A percentile compares a stretch with the other conserved stretches of the same genome.
Conservation (phyloP, 2,797 vertebrate species). For the Mustela erminea region DNA sequence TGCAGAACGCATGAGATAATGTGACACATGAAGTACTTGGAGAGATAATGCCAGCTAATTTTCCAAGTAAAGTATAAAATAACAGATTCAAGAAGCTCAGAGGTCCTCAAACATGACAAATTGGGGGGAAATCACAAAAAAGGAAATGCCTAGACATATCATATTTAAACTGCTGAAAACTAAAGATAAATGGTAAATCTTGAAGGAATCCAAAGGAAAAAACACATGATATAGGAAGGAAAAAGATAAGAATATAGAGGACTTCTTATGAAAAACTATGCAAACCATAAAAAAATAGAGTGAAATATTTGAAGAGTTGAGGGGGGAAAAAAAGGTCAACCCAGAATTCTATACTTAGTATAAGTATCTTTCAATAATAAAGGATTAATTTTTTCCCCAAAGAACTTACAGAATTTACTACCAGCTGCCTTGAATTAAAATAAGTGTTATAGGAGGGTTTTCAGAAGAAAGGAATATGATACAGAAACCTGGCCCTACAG, state of each 20-base stretch:
- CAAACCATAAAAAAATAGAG: neutral
- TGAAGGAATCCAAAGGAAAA: neutral
- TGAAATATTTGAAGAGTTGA: neutral
- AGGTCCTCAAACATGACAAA: neutral
- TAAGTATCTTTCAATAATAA: neutral
- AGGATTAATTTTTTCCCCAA: neutral
- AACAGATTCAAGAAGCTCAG: neutral
- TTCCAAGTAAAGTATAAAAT: neutral
- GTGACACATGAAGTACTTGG: neutral
- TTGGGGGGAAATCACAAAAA: no score
- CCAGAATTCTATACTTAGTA: neutral
- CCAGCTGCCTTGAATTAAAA: neutral
- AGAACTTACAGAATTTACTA: neutral
- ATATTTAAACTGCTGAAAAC: neutral
- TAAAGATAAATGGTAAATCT: neutral
- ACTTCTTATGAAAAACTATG: neutral
- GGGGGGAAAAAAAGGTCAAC: neutral
- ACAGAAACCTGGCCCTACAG: neutral
- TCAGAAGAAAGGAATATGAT: neutral
- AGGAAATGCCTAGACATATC: neutral
- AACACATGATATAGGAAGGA: neutral
- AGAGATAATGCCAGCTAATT: neutral
- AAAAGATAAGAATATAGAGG: neutral
- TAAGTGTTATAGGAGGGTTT: neutral
- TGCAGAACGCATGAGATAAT: neutral